Base-by-base conservation (phyloP, 2,113 vertebrate species). In the Vireo altiloquus region DNA sequence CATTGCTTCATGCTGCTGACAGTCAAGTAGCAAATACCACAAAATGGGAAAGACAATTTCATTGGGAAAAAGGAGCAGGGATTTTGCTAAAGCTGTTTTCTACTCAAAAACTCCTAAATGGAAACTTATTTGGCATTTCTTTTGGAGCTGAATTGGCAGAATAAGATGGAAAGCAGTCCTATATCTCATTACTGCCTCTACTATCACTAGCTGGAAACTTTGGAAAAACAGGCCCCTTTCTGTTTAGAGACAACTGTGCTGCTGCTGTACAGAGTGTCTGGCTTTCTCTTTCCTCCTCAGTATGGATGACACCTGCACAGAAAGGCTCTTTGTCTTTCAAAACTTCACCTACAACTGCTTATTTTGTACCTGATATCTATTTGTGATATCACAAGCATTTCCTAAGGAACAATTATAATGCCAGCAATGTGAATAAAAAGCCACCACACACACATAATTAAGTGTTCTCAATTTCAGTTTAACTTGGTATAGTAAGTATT, bases 101-200 rank as follows among this genome's bases (percentile, higher is more conserved):
- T 95, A 42, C 83, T 22, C 40, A 75, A 95, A 92, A 78, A 31
- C n/a, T 91, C 70, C 70, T 63, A 95, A 91, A 82, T 79, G 83
- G 91, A 93, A 95, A 95, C 13, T 89, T 89, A 87, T 56, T 97
- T 92, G 91, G 91, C 74, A 72, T 87, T 77, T 94, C 79, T 71
- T 12, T 25, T 87, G 76, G n/a, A 94, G 74, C 46, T 76, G 74
- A 84, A 91, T 87, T 95, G 95, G 96, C 93, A 95, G 74, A 64
- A 21, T 35, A 79, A 86, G 77, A 94, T 85, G 84, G 94, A 97
- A 96, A 97, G 77, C 65, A 87, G 78, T 47, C 82, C 74, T 94
- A 74, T 95, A 87, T 95, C 89, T 95, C 70, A 89, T 95, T 91
- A 94, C 40, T 83, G 69, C 56, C 72, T 95, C 61, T 64, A 49